Conservation (phyloP, 2,888 invertebrate genomes). For the Hybos culiciformis region DNA sequence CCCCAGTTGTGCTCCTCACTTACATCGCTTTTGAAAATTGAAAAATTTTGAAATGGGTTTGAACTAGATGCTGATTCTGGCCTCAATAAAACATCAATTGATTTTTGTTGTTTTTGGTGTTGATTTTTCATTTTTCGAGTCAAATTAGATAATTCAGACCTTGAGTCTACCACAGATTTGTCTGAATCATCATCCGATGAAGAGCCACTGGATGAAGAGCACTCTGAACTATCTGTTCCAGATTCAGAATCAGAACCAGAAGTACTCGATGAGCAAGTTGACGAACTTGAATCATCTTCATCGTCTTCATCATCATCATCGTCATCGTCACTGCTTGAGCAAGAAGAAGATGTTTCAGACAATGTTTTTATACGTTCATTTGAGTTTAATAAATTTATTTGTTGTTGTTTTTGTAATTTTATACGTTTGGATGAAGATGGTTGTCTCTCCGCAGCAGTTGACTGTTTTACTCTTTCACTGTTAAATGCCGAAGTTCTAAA, state of each 20-base stretch:
- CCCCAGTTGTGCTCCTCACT: constrained; percentile 40
- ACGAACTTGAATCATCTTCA: constrained; percentile 27
- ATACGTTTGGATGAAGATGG: not conserved
- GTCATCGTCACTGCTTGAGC: constrained; percentile 32
- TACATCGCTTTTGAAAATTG: constrained; percentile 14
- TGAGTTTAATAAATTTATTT: not conserved
- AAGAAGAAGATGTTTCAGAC: constrained; percentile 31
- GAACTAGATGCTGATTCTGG: constrained; percentile 15
- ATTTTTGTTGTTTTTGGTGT: constrained; percentile 8
- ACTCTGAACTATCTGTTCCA: constrained; percentile 27
- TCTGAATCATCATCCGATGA: constrained; percentile 29
- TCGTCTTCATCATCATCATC: constrained; percentile 28
- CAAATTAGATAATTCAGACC: not conserved
- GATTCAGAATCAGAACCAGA: constrained; percentile 31
- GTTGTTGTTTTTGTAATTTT: not conserved
- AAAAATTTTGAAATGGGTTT: constrained; percentile 17
- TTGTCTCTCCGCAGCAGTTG: not conserved
- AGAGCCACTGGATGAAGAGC: too few relatives aligned
- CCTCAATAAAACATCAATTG: constrained; percentile 8
- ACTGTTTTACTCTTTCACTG: constrained; percentile 33
- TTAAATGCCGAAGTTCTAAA: constrained; percentile 70
- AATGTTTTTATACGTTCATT: constrained; percentile 20
- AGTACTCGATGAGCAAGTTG: constrained; percentile 31
- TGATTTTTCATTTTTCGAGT: constrained; percentile 16
- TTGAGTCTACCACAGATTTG: constrained; percentile 22